phyloP scores from a whole-genome alignment of 2,888 invertebrate genomes.

The Girardia tigrina region DNA sequence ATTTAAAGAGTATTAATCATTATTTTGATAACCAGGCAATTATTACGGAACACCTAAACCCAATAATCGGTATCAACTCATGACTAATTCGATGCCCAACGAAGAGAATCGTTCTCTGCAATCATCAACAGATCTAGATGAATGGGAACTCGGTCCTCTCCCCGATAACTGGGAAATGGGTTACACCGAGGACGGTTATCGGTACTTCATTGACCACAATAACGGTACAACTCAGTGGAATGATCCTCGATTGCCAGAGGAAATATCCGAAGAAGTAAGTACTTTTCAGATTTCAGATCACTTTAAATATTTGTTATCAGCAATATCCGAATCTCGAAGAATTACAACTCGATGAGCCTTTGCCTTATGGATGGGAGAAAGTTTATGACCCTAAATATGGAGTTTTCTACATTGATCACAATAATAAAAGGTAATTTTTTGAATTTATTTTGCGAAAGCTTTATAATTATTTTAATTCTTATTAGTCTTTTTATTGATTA shows the following conservation, averaged over 20 bases:
- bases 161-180: conserved; percentile 95
- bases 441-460: too few species aligned
- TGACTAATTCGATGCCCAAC: conserved; percentile 35
- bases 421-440: conserved; percentile 15
- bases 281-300: too few species aligned
- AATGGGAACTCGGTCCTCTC: conserved; percentile 63
- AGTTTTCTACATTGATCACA: conserved; percentile 76
- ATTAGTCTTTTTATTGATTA: too few species aligned
- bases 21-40: too few species aligned
- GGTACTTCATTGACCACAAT: conserved; percentile 72
- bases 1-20: too few species aligned
- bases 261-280: not conserved
- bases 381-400: conserved; percentile 93
- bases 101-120: not conserved
- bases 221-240: conserved; percentile 46
- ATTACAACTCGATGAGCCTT: conserved; percentile 38
- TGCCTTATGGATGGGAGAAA: conserved; percentile 95
- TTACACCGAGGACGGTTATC: conserved; percentile 84
- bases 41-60: conserved; percentile 58
- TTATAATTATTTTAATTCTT: too few species aligned
- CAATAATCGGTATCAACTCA: not conserved
- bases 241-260: conserved; percentile 25
- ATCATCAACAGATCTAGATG: not conserved
- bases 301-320: too few species aligned
- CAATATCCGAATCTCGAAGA: not conserved